Base-by-base conservation (phyloP, 2,113 vertebrate genomes). In the Mustelus asterias region DNA sequence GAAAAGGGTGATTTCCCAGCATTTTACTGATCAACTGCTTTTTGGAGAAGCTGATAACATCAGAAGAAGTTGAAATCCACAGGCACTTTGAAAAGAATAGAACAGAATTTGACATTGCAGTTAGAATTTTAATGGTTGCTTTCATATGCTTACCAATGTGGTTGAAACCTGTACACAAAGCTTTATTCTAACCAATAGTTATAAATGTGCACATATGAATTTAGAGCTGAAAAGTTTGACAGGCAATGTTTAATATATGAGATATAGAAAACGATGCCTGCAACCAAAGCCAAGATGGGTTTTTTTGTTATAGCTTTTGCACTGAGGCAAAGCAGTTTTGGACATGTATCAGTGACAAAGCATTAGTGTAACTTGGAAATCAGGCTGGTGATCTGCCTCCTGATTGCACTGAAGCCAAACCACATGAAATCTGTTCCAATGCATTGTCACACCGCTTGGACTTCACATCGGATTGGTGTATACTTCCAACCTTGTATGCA, bases 51-150 rank as follows among this genome's bases (percentile, higher is more conserved):
- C 65, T 96, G 96, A 94, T 96, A 96, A 96, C 96, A 60, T 96
- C 83, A 95, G 96, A 97, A 94, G 44, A 95, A 96, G 96, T 97
- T 97, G 97, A 97, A 96, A 96, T 96, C 96, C 96, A 96, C 54
- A 95, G 96, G 97, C 94, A 97, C 96, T 95, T 92, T 96, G 63
- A 37, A 93, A 96, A 96, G 89, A 96, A 96, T 22, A 97, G 96
- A 97, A 97, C 96, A 96, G 80, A 96, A 96, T 92, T 96, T 54
- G 22, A 13, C 96, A 94, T 96, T 96, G 96, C 96, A 96, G 96
- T 96, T 96, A 96, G 96, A 96, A 96, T 96, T 97, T 96, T 97
- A 97, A 97, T 97, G 97, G 96, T 96, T 96, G 72, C 96, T 96
- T 95, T 95, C 95, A 96, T 97, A 96, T 96, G 95, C 96, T 96